Evolutionary conservation across 2,888 invertebrate species (phyloP).

Genomic region (Synanthedon andrenaeformis): DNA sequence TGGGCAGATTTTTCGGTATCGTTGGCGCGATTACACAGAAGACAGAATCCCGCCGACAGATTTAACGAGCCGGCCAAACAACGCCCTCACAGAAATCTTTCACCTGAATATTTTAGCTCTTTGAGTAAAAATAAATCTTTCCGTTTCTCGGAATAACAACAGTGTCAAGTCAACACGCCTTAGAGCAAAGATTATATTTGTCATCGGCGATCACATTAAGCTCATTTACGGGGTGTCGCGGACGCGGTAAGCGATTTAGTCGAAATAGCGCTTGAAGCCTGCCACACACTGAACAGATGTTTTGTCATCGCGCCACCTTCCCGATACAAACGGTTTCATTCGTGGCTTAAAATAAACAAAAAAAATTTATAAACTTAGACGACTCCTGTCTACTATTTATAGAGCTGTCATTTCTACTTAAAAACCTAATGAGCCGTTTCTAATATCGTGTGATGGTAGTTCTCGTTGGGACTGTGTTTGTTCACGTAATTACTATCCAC

Average conservation of each 20-base stretch:
- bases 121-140: conserved; percentile 66
- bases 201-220: conserved; percentile 58
- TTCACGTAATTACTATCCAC: conserved; percentile 50
- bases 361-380: conserved; percentile 35
- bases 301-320: conserved; percentile 37
- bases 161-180: conserved; percentile 60
- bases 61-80: conserved; percentile 56
- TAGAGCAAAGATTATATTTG: conserved; percentile 67
- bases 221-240: conserved; percentile 52
- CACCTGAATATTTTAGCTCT: conserved; percentile 67
- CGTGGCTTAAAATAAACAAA: conserved; percentile 44
- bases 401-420: conserved; percentile 62
- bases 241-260: conserved; percentile 53
- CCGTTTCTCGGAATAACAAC: conserved; percentile 65
- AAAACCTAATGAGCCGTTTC: conserved; percentile 65
- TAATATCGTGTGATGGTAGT: conserved; percentile 48
- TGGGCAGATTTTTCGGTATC: conserved; percentile 56
- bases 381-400: conserved; percentile 48
- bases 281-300: conserved; percentile 52
- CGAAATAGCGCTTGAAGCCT: conserved; percentile 32
- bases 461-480: conserved; percentile 49
- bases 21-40: conserved; percentile 67
- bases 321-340: conserved; percentile 34
- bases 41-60: conserved; percentile 46
- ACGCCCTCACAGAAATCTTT: conserved; percentile 61